These are phyloP conservation scores for Myotis lucifugus DNA, from an alignment of 2,113 vertebrate species.

Conservation along the genomic window DNA sequence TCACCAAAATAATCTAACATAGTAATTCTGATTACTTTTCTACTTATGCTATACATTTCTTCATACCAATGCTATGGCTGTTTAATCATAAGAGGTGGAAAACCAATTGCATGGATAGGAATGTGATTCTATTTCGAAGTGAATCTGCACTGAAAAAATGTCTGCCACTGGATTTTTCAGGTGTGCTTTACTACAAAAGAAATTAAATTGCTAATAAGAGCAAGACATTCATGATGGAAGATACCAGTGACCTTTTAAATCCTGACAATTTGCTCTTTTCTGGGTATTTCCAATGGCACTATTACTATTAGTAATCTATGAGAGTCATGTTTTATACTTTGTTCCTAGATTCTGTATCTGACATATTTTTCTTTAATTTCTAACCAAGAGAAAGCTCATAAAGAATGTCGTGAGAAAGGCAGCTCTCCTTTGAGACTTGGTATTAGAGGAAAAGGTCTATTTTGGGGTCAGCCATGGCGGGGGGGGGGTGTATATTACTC, in stretches of 20 bases:
- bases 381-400: conserved; percentile 53
- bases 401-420: conserved; percentile 60
- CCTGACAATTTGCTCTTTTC: conserved; percentile 70
- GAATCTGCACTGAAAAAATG: neutral
- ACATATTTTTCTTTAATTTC: conserved; percentile 77
- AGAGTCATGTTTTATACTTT: conserved; percentile 70
- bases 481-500: conserved; percentile 63
- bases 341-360: conserved; percentile 48
- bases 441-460: conserved; percentile 63
- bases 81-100: neutral
- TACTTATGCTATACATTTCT: neutral
- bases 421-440: conserved; percentile 65
- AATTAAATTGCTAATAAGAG: conserved; percentile 74
- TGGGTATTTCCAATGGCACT: conserved; percentile 49
- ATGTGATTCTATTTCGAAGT: neutral
- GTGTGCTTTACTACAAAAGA: conserved; percentile 46
- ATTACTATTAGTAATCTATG: conserved; percentile 55
- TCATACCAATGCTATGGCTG: neutral
- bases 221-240: conserved; percentile 61
- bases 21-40: neutral
- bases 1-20: neutral
- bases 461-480: conserved; percentile 55
- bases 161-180: neutral
- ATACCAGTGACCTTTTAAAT: conserved; percentile 73
- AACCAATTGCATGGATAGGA: neutral